Conservation (phyloP, 2,797 vertebrate species). For the Danio albolineatus region DNA sequence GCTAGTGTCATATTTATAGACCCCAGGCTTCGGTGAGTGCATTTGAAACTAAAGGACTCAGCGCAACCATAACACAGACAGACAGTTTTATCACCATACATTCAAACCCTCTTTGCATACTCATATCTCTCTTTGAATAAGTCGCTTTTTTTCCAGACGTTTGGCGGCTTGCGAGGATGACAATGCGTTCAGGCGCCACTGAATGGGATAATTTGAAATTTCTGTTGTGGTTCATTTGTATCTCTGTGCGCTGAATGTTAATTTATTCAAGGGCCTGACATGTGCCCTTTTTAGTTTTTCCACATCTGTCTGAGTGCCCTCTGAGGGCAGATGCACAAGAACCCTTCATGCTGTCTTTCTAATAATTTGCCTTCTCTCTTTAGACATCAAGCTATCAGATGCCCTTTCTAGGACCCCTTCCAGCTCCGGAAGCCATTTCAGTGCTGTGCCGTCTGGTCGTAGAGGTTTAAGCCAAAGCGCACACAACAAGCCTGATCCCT, state of each 20-base stretch:
- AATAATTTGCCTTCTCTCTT: conserved; percentile 28
- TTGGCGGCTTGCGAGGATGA: conserved; percentile 26
- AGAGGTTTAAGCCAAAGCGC: conserved; percentile 1
- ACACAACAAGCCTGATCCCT: neutral
- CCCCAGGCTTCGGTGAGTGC: conserved; percentile 4
- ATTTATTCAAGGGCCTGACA: conserved; percentile 61
- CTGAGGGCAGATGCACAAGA: conserved; percentile 47
- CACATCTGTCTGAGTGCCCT: conserved; percentile 47
- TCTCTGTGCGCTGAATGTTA: conserved; percentile 46
- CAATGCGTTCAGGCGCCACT: conserved; percentile 43
- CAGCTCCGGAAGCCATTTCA: conserved; percentile 2
- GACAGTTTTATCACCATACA: conserved; percentile 43
- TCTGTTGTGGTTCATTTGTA: conserved; percentile 53
- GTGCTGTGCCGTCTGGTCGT: neutral
- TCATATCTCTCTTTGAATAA: conserved; percentile 54
- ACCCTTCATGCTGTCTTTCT: conserved; percentile 42
- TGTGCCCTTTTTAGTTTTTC: conserved; percentile 53
- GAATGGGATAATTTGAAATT: conserved; percentile 51
- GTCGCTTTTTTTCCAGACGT: conserved; percentile 48
- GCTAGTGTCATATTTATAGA: conserved; percentile 35
- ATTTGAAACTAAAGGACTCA: conserved; percentile 43
- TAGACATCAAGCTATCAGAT: conserved; percentile 37
- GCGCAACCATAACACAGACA: conserved; percentile 42
- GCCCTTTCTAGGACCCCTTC: conserved; percentile 39
- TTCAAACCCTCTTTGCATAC: conserved; percentile 52